Percentiles rank a stretch among this genome's conserved stretches.
Evolutionary conservation across 2,888 invertebrate species (phyloP).

Genomic region (Periphyllus acericola): DNA sequence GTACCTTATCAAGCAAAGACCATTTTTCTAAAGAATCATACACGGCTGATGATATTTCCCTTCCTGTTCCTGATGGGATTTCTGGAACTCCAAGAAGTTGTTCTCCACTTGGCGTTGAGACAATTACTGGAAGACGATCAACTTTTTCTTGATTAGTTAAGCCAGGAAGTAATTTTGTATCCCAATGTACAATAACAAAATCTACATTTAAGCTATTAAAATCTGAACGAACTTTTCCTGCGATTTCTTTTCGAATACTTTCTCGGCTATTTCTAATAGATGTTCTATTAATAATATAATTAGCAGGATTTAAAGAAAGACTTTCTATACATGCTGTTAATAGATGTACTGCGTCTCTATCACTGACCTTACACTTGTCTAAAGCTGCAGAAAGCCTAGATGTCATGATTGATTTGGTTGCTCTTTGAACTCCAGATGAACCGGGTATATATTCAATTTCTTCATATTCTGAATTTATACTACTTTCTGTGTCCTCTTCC

Average conservation of each 20-base stretch:
- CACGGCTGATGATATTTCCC: slow-evolving; percentile 43
- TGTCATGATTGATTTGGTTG: too few species aligned
- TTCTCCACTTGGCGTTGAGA: slow-evolving; percentile 21
- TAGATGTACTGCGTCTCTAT: too few species aligned
- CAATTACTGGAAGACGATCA: slow-evolving; percentile 46
- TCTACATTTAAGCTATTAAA: too few species aligned
- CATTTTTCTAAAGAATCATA: slow-evolving; percentile 47
- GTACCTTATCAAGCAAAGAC: slow-evolving; percentile 49
- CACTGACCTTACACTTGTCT: too few species aligned
- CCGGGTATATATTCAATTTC: too few species aligned
- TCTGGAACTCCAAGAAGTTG: slow-evolving; percentile 55
- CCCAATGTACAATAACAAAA: slow-evolving; percentile 40
- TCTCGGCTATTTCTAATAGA: slow-evolving; percentile 30
- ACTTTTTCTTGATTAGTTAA: slow-evolving; percentile 33
- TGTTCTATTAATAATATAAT: slow-evolving; percentile 10
- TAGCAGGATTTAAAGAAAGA: too few species aligned
- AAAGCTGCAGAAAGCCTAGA: too few species aligned
- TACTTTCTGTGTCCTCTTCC: too few species aligned
- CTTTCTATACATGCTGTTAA: too few species aligned
- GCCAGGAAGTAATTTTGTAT: slow-evolving; percentile 38
- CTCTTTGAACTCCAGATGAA: too few species aligned
- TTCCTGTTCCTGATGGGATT: slow-evolving; percentile 52
- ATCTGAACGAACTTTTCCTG: too few species aligned
- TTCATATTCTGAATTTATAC: too few species aligned
- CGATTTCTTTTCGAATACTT: slow-evolving; percentile 21